Conservation (phyloP, 2,888 invertebrate species). For the Catocala nupta region DNA sequence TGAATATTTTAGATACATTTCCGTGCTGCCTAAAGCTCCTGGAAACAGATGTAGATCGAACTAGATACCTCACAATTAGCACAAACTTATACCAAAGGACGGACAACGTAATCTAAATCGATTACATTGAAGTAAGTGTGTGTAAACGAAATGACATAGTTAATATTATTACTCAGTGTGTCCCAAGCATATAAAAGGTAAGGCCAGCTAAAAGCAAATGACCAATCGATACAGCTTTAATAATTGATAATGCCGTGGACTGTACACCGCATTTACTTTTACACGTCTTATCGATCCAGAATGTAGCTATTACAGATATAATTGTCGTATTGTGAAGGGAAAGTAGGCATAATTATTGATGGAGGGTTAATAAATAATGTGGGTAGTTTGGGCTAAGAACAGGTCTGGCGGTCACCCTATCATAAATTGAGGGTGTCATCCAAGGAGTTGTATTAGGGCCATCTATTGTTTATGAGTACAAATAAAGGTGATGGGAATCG, state of each 20-base stretch:
- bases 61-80: no score
- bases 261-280: conserved; percentile 34
- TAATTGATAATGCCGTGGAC: conserved; percentile 52
- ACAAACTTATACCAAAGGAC: no score
- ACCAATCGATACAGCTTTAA: conserved; percentile 77
- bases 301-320: conserved; percentile 25
- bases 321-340: conserved; percentile 19
- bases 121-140: no score
- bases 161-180: conserved; percentile 37
- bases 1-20: no score
- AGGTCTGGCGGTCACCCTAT: conserved; percentile 5
- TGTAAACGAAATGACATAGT: no score
- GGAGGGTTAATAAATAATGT: conserved; percentile 19
- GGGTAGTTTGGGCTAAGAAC: conserved; percentile 1
- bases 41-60: no score
- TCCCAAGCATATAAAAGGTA: conserved; percentile 57
- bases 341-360: conserved; percentile 18
- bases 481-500: neutral
- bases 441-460: neutral
- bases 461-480: neutral
- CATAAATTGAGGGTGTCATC: conserved; percentile 1
- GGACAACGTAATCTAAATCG: no score
- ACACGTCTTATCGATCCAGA: conserved; percentile 54
- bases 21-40: no score
- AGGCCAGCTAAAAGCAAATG: conserved; percentile 74